Conservation (phyloP, 2,888 invertebrate genomes). For the Hydrotaea cyrtoneurina region DNA sequence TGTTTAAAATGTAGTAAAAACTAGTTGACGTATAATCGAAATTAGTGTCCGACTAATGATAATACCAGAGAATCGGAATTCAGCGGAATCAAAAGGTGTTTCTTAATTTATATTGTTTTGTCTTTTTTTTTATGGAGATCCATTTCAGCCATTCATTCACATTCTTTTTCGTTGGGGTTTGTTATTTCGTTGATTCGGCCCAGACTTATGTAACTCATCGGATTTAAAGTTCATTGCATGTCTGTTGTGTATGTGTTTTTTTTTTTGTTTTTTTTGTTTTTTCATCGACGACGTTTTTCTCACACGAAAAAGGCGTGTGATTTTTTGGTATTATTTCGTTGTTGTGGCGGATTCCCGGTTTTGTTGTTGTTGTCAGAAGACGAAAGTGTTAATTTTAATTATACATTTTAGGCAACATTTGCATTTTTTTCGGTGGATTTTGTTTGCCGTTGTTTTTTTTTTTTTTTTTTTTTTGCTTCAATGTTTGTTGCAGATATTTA, state of each 20-base stretch:
- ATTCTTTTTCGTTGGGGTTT: background rate
- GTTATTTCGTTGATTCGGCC: background rate
- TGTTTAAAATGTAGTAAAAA: too few relatives aligned
- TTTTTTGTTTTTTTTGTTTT: background rate
- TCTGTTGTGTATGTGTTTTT: background rate
- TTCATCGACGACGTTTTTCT: constrained; percentile 15
- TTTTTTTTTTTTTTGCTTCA: background rate
- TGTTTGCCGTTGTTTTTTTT: background rate
- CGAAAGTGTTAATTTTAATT: constrained; percentile 18
- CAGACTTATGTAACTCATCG: constrained; percentile 15
- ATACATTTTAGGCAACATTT: constrained; percentile 29
- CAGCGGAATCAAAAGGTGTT: too few relatives aligned
- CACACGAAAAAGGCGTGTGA: constrained; percentile 38
- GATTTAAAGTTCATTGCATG: constrained; percentile 34
- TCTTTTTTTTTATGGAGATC: background rate
- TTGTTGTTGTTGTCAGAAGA: background rate
- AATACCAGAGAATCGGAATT: too few relatives aligned
- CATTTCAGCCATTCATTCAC: constrained; percentile 3
- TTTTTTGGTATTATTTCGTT: background rate
- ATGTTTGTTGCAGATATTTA: constrained; percentile 12
- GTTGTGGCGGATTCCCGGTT: background rate
- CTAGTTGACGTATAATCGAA: too few relatives aligned
- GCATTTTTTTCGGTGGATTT: constrained; percentile 23
- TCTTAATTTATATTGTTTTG: too few relatives aligned
- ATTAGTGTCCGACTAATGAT: too few relatives aligned